phyloP scores from a whole-genome alignment of 2,888 invertebrate species.

The Melikaiella ostensackeni region DNA sequence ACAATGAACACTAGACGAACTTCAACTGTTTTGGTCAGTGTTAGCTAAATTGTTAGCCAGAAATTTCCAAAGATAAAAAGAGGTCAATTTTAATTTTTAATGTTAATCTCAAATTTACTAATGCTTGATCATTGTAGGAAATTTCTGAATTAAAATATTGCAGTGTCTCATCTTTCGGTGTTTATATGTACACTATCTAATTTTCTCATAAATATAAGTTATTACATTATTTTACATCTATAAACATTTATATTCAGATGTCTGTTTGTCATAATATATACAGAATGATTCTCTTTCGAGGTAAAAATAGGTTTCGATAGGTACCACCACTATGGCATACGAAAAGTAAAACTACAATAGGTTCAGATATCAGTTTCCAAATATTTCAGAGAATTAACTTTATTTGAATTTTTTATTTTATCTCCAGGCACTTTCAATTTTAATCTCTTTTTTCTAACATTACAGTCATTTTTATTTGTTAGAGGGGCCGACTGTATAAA shows the following conservation, averaged over 20 bases:
- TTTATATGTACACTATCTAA: conserved; percentile 52
- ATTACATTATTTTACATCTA: conserved; percentile 51
- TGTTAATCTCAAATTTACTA: not conserved
- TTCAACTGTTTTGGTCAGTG: not conserved
- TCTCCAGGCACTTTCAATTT: not conserved
- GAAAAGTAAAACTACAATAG: not conserved
- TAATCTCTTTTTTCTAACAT: not conserved
- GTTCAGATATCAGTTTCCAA: not conserved
- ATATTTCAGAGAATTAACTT: not conserved
- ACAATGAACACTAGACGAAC: not conserved
- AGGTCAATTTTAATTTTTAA: not conserved
- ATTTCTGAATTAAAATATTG: conserved; percentile 19
- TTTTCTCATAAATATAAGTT: conserved; percentile 55
- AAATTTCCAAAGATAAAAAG: not conserved
- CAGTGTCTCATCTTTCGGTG: conserved; percentile 41
- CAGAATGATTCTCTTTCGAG: conserved; percentile 25
- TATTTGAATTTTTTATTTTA: not conserved
- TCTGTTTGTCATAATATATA: conserved; percentile 10
- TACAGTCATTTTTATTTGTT: not conserved
- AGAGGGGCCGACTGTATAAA: not conserved
- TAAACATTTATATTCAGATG: conserved; percentile 25
- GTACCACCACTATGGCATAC: not conserved
- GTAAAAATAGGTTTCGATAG: not conserved
- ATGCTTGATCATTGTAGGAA: not conserved
- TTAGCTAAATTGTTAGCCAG: not conserved